These are phyloP conservation scores for Plestiodon gilberti DNA, from an alignment of 2,113 vertebrate species.

Conservation along the genomic window DNA sequence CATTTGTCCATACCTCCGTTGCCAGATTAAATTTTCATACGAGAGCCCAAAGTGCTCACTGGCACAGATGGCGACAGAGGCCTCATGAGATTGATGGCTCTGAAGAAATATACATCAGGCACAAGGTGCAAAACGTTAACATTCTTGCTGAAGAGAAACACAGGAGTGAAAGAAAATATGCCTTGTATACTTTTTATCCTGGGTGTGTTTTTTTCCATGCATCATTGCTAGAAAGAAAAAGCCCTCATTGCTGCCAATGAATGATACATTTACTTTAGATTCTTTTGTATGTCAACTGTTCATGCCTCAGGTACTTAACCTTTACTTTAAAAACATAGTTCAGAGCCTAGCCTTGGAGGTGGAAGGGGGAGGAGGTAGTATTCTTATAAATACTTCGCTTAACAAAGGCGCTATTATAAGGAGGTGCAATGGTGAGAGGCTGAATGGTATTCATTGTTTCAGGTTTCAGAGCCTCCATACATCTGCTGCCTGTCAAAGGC, in stretches of 20 bases:
- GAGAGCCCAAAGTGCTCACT: constrained; percentile 76
- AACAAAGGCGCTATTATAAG: constrained; percentile 85
- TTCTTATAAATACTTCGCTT: constrained; percentile 86
- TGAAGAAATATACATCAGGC: constrained; percentile 79
- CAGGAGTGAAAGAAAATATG: constrained; percentile 71
- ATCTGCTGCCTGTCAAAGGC: constrained; percentile 92
- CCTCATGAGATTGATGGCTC: constrained; percentile 81
- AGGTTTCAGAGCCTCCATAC: constrained; percentile 81
- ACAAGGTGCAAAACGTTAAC: constrained; percentile 80
- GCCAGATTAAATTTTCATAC: constrained; percentile 82
- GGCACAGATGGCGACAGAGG: constrained; percentile 77
- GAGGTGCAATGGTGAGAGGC: constrained; percentile 67
- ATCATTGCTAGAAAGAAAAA: constrained; percentile 69
- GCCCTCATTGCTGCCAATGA: constrained; percentile 64
- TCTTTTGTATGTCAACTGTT: constrained; percentile 76
- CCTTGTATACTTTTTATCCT: constrained; percentile 68
- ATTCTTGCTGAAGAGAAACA: constrained; percentile 72
- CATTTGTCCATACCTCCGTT: constrained; percentile 77
- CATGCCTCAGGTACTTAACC: constrained; percentile 77
- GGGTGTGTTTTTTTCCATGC: constrained; percentile 67
- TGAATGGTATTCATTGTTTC: constrained; percentile 94
- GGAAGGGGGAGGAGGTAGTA: constrained; percentile 65
- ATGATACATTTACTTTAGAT: constrained; percentile 74
- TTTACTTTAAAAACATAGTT: constrained; percentile 78
- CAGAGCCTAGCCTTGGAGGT: constrained; percentile 66